Percentiles rank a stretch among this genome's conserved stretches.
These are phyloP conservation scores for Cylloceria caligata DNA, from an alignment of 2,888 invertebrate species.

Conservation along the genomic window DNA sequence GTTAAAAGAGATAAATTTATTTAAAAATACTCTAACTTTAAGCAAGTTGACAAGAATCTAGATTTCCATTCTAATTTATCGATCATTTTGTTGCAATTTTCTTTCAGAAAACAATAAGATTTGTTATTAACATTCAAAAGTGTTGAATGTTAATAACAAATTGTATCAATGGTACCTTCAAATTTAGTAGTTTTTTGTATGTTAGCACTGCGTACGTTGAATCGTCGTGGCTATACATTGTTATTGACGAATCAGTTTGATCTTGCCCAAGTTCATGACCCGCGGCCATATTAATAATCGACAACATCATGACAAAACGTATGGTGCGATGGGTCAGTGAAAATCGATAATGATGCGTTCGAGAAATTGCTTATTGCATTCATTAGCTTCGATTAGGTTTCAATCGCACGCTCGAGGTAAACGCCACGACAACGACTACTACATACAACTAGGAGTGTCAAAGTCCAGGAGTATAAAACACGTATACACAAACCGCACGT, in stretches of 20 bases:
- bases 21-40: no score
- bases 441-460: conserved; percentile 12
- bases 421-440: neutral
- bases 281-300: conserved; percentile 28
- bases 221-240: neutral
- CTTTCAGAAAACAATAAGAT: no score
- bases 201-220: neutral
- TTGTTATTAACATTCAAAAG: no score
- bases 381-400: conserved; percentile 36
- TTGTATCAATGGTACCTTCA: neutral
- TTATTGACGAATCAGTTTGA: neutral
- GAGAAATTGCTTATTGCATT: conserved; percentile 45
- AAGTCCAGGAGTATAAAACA: conserved; percentile 45
- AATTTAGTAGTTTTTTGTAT: neutral
- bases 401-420: neutral
- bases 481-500: neutral
- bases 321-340: neutral
- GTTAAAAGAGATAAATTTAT: no score
- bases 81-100: no score
- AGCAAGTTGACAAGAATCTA: no score
- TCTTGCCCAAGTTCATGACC: conserved; percentile 21
- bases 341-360: conserved; percentile 33
- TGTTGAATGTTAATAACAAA: no score
- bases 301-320: conserved; percentile 1
- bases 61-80: no score